A percentile compares a stretch with the other conserved stretches of the same genome.
phyloP scores from a whole-genome alignment of 2,113 vertebrate genomes.

The Procavia capensis region DNA sequence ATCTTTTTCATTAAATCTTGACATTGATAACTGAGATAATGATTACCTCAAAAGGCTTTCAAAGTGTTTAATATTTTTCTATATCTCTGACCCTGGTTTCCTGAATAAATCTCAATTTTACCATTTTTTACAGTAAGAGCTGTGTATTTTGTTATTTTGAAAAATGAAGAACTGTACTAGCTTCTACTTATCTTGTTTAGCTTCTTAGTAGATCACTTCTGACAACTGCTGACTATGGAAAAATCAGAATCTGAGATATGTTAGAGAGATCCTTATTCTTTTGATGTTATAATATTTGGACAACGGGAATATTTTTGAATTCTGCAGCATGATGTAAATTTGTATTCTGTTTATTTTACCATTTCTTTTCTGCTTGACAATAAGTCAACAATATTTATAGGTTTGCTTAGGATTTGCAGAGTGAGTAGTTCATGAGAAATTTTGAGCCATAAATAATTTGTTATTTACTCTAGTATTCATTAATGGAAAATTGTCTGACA shows the following conservation, averaged over 20 bases:
- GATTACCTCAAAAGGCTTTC: not conserved
- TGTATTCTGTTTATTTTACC: conserved; percentile 28
- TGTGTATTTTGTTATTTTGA: conserved; percentile 12
- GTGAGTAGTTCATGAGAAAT: not conserved
- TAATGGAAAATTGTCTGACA: not conserved
- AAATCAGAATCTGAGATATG: not conserved
- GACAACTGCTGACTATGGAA: not conserved
- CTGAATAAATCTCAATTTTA: not conserved
- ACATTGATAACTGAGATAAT: not conserved
- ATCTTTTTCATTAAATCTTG: not conserved
- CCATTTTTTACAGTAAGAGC: not conserved
- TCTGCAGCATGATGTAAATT: not conserved
- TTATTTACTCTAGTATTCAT: not conserved
- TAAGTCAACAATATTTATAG: not conserved
- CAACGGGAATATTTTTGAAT: conserved; percentile 8
- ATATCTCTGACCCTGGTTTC: not conserved
- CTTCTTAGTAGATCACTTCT: not conserved
- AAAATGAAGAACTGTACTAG: not conserved
- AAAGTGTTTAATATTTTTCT: not conserved
- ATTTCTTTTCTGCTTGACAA: conserved; percentile 1
- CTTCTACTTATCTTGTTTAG: not conserved
- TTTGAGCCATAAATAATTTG: not conserved
- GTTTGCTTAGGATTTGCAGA: not conserved
- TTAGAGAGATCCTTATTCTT: not conserved
- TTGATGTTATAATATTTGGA: conserved; percentile 3